A percentile compares a stretch with the other conserved stretches of the same genome.
Conservation (phyloP, 2,113 vertebrate species). For the Tychaedon coryphoeus region DNA sequence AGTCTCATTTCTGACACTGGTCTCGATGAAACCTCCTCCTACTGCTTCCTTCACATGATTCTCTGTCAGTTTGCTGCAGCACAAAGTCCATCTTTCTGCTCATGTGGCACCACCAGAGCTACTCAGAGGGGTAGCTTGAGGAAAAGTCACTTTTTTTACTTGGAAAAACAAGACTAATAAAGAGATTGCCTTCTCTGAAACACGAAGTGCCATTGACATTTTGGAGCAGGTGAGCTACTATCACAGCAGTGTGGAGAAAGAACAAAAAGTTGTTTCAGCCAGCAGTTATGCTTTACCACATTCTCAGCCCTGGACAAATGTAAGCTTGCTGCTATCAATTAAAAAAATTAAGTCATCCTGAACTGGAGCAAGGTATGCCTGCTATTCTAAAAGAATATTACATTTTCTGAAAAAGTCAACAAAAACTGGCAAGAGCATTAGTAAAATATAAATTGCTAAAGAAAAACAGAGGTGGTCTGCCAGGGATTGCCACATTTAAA, state of each 20-base stretch:
- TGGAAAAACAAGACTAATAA: not conserved
- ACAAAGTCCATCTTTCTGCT: not conserved
- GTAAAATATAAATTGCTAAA: not conserved
- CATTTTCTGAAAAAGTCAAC: not conserved
- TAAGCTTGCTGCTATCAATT: not conserved
- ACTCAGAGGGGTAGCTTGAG: not conserved
- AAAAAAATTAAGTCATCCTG: not conserved
- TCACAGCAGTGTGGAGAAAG: not conserved
- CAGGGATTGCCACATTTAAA: not conserved
- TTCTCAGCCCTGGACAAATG: not conserved
- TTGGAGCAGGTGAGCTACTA: not conserved
- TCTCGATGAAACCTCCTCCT: not conserved
- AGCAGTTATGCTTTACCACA: not conserved
- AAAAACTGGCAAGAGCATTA: not conserved
- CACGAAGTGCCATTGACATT: accelerated
- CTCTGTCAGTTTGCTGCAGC: not conserved
- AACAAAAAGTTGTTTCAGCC: not conserved
- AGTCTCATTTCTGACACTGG: not conserved
- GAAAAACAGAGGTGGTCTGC: not conserved
- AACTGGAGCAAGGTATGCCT: not conserved
- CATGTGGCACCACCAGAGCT: accelerated
- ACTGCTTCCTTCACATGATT: not conserved
- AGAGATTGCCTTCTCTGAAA: not conserved
- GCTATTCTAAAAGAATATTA: not conserved
- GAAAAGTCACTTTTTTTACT: not conserved